These are phyloP conservation scores for Gorsachius magnificus DNA, from an alignment of 2,797 vertebrate species.

Conservation along the genomic window DNA sequence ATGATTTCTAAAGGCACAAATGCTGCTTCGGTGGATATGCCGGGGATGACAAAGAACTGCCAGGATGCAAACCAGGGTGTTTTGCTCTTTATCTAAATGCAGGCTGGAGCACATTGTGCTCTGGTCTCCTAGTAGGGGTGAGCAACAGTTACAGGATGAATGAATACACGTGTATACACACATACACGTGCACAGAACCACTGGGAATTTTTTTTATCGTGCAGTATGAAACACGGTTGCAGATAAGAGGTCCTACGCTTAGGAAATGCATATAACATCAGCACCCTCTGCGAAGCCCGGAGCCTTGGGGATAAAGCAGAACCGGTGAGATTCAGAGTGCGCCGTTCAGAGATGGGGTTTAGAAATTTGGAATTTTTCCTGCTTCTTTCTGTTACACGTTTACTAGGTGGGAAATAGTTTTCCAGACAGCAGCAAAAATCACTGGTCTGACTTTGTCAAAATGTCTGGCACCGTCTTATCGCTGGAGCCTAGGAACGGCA, in stretches of 20 bases:
- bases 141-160: background rate
- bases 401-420: background rate
- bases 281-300: background rate
- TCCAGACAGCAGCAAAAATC: background rate
- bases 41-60: background rate
- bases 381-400: background rate
- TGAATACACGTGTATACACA: background rate
- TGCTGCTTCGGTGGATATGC: rapidly evolving
- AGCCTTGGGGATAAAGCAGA: background rate
- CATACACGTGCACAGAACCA: background rate
- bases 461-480: background rate
- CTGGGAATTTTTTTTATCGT: background rate
- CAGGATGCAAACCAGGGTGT: background rate
- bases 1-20: background rate
- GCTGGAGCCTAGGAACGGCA: background rate
- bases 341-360: background rate
- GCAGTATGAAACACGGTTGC: background rate
- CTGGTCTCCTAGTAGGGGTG: background rate
- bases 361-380: background rate
- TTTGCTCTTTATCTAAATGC: background rate
- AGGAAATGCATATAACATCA: background rate
- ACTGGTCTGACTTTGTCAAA: background rate
- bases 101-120: background rate
- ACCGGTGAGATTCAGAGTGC: background rate
- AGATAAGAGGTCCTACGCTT: background rate